Evolutionary conservation across 2,113 vertebrate genomes (phyloP).

Genomic region (Aptenodytes patagonicus): DNA sequence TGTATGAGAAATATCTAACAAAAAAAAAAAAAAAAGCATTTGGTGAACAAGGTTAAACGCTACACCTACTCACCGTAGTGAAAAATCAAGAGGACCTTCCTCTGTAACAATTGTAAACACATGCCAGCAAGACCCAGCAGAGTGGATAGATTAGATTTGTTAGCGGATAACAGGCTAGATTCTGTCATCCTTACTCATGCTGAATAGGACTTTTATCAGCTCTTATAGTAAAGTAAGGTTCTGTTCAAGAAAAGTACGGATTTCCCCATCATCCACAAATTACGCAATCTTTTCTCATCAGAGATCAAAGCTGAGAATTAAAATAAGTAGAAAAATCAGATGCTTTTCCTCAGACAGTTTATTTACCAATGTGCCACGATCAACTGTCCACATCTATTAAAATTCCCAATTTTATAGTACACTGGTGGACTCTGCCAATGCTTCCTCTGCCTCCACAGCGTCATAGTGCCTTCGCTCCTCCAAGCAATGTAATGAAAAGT

Average conservation of each 20-base stretch:
- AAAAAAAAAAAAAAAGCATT: neutral
- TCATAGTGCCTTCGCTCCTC: neutral
- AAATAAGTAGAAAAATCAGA: neutral
- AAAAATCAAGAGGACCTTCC: neutral
- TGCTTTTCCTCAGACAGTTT: neutral
- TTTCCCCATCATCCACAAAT: neutral
- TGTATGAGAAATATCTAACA: neutral
- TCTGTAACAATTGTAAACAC: neutral
- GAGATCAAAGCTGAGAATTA: neutral
- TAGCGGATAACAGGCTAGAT: neutral
- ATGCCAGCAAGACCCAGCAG: neutral
- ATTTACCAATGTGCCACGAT: neutral
- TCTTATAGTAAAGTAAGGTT: neutral
- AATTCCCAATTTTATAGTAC: neutral
- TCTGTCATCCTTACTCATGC: neutral
- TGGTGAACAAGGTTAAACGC: neutral
- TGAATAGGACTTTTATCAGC: neutral
- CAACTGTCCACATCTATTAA: neutral
- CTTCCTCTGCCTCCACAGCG: neutral
- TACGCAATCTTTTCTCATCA: neutral
- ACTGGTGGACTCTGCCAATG: neutral
- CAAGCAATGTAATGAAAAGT: neutral
- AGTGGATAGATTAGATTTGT: neutral
- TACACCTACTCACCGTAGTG: rapidly evolving
- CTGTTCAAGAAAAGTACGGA: neutral